A percentile compares a stretch with the other conserved stretches of the same genome.
Evolutionary conservation across 2,888 invertebrate genomes (phyloP).

Genomic region (Cephus rjabovi): DNA sequence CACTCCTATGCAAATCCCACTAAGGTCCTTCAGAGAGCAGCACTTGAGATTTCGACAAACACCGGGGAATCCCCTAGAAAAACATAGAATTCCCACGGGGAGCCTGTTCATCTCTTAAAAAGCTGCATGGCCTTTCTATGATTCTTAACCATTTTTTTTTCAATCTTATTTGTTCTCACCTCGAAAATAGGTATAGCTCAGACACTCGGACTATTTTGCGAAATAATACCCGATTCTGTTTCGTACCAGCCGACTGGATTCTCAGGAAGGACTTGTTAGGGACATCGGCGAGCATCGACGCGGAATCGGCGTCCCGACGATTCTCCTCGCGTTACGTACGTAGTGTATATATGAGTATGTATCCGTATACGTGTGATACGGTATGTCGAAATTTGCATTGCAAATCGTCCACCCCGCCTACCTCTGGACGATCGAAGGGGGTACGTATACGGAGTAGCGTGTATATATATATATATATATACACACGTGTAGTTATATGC

Average conservation of each 20-base stretch:
- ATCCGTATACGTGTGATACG: conserved; percentile 43
- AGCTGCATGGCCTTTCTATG: not conserved
- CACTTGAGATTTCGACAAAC: conserved; percentile 22
- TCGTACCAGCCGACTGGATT: not conserved
- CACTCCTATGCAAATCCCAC: conserved; percentile 17
- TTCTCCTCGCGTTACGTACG: not conserved
- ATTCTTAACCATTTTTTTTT: not conserved
- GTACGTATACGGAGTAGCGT: conserved; percentile 27
- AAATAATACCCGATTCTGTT: not conserved
- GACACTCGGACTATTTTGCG: not conserved
- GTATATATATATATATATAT: not conserved
- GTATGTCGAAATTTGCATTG: conserved; percentile 63
- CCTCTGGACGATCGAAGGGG: conserved; percentile 31
- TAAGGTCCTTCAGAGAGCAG: conserved; percentile 13
- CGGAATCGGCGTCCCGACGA: not conserved
- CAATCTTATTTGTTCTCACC: not conserved
- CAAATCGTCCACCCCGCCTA: conserved; percentile 53
- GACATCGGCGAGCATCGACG: conserved; percentile 1
- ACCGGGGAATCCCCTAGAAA: conserved; percentile 20
- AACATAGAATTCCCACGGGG: conserved; percentile 15
- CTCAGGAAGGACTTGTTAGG: not conserved
- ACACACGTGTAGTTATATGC: not conserved
- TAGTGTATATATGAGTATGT: conserved; percentile 35
- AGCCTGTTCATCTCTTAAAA: not conserved
- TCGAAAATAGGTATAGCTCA: not conserved